Evolutionary conservation across 2,797 vertebrate genomes (phyloP), one percentile per base, ranked within the genome.

Genomic region (Sparus aurata): DNA sequence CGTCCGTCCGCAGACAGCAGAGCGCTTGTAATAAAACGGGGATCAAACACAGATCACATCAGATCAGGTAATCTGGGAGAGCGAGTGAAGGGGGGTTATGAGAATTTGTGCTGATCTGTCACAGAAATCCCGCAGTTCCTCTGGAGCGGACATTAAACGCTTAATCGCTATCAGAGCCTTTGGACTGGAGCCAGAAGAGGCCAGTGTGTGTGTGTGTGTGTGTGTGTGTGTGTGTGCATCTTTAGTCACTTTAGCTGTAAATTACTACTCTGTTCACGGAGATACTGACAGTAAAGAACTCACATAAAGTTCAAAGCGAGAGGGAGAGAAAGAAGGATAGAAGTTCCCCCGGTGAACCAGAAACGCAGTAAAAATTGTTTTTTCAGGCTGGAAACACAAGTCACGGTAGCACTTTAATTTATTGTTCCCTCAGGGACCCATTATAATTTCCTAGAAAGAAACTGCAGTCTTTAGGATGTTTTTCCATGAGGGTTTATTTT

Each of bases 1-100:
- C 5, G 25, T 58, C 46, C 13, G 61, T 54, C 58, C 10, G 22
- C 27, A 0, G 34, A 57, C 46, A 11, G 30, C 52, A 12, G 49
- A 76, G 23, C 52, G 25, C 2, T 3, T 41, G 82, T 72, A 88
- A 92, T 91, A 91, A 91, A 92, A 87, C 63, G 1, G 60, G 73
- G 83, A 85, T 91, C 75, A 89, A 50, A 84, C 65, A 2, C 2
- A 25, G 74, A 85, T 92, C 77, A 79, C 12, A 54, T 85, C 80
- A 47, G 72, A 85, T 85, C 86, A 61, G 67, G 41, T 78, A 52
- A 90, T 86, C 85, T 49, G 54, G 22, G 30, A 49, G 64, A 60
- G n/a, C 2, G 20, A 80, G 73, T 34, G 75, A 59, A 30, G 45
- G 62, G 62, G 30, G 45, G 52, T 80, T 79, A 58, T 46, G 30